Conservation (phyloP, 2,113 vertebrate genomes). For the Vulpes ferrilata region DNA sequence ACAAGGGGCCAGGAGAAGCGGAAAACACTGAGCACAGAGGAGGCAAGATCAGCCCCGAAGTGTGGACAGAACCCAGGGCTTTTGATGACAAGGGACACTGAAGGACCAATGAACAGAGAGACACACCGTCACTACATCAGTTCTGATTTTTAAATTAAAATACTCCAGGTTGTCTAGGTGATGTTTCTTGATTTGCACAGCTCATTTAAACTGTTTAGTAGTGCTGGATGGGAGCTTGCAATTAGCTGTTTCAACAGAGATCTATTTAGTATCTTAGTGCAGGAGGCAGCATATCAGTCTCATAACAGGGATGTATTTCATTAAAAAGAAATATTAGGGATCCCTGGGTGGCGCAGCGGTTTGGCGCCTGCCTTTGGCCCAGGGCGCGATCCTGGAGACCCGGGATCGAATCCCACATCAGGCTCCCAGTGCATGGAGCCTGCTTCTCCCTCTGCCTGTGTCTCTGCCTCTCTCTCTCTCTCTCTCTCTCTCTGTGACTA, state of each 20-base stretch:
- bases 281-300: too few species aligned
- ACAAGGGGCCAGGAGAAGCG: not conserved
- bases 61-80: too few species aligned
- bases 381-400: too few species aligned
- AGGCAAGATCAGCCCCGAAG: not conserved
- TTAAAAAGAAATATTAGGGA: not conserved
- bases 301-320: not conserved
- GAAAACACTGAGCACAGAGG: not conserved
- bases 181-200: not conserved
- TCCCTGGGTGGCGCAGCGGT: too few species aligned
- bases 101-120: not conserved
- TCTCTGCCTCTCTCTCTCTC: too few species aligned
- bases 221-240: not conserved
- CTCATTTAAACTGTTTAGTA: not conserved
- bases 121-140: not conserved
- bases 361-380: too few species aligned
- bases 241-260: slow-evolving; percentile 32
- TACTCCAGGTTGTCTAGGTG: not conserved
- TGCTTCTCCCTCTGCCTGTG: too few species aligned
- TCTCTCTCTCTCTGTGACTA: too few species aligned
- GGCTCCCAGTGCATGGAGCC: too few species aligned
- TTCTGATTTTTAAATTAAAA: not conserved
- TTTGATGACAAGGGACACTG: not conserved
- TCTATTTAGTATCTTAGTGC: not conserved
- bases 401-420: too few species aligned